phyloP scores from a whole-genome alignment of 2,113 vertebrate genomes.

The Rhea americana region DNA sequence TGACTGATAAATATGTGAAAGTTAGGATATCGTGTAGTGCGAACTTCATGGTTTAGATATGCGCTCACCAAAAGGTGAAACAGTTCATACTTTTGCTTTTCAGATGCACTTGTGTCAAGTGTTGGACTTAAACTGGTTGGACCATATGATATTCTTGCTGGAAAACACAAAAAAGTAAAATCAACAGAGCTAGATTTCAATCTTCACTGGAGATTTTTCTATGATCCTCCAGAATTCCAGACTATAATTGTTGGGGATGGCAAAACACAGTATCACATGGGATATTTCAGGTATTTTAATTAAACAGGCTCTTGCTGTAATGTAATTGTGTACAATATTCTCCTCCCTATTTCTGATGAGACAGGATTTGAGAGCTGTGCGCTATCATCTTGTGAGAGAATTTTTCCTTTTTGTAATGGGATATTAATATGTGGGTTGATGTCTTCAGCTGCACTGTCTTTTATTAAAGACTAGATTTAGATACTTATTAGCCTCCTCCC shows the following conservation, averaged over 20 bases:
- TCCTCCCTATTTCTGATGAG: background rate
- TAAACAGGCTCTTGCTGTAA: background rate
- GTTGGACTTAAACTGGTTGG: slow-evolving; percentile 90
- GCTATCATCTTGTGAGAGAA: background rate
- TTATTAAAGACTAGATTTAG: background rate
- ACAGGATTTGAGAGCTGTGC: background rate
- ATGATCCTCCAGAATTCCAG: slow-evolving; percentile 97
- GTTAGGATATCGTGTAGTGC: background rate
- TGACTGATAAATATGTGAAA: too few relatives aligned
- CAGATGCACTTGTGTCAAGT: slow-evolving; percentile 84
- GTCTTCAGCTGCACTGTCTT: too few relatives aligned
- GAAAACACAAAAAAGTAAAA: slow-evolving; percentile 83
- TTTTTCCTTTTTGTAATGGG: background rate
- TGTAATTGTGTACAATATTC: background rate
- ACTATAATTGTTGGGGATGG: slow-evolving; percentile 85
- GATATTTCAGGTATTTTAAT: slow-evolving; percentile 91
- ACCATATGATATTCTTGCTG: slow-evolving; percentile 92
- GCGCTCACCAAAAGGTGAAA: background rate
- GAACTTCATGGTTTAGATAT: background rate
- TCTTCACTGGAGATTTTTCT: slow-evolving; percentile 95
- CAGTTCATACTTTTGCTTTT: background rate
- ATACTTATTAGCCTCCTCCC: background rate
- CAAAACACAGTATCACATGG: slow-evolving; percentile 90
- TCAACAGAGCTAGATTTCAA: slow-evolving; percentile 80
- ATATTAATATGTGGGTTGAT: background rate